A percentile compares a stretch with the other conserved stretches of the same genome.
These are phyloP conservation scores for Ligdia adustata DNA, from an alignment of 2,888 invertebrate genomes.

Conservation along the genomic window DNA sequence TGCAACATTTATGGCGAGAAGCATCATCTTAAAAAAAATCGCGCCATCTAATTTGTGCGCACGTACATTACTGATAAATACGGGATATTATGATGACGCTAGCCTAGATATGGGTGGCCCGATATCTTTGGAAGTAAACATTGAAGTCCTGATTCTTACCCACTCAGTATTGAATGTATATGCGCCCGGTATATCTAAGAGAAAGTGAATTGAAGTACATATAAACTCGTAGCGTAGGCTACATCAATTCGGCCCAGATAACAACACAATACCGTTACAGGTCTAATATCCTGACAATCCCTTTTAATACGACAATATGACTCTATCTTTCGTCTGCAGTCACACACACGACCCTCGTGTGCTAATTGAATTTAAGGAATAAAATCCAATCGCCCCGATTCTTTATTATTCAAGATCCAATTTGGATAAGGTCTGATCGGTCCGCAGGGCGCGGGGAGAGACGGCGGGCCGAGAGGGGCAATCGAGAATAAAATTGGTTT, in stretches of 20 bases:
- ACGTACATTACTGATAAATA: too few relatives aligned
- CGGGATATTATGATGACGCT: too few relatives aligned
- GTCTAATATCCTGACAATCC: slow-evolving; percentile 65
- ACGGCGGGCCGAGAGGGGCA: slow-evolving; percentile 66
- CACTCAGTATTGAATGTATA: too few relatives aligned
- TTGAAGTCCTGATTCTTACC: too few relatives aligned
- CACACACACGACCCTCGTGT: slow-evolving; percentile 81
- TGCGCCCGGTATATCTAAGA: too few relatives aligned
- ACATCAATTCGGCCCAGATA: slow-evolving; percentile 1
- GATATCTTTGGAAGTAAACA: too few relatives aligned
- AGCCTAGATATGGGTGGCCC: too few relatives aligned
- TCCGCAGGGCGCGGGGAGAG: slow-evolving; percentile 61
- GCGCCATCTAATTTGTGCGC: too few relatives aligned
- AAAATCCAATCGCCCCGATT: slow-evolving; percentile 85
- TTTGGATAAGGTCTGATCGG: slow-evolving; percentile 85
- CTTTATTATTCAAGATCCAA: slow-evolving; percentile 86
- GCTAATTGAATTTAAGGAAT: slow-evolving; percentile 85
- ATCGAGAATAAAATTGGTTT: slow-evolving; percentile 83
- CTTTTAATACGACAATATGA: slow-evolving; percentile 79
- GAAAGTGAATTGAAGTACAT: not conserved
- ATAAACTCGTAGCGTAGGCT: too few relatives aligned
- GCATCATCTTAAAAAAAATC: too few relatives aligned
- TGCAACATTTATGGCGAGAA: too few relatives aligned
- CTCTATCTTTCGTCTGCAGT: slow-evolving; percentile 83
- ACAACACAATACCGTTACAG: slow-evolving; percentile 44